Base-by-base conservation (phyloP, 2,888 invertebrate species). In the Gymnocheta viridis region DNA sequence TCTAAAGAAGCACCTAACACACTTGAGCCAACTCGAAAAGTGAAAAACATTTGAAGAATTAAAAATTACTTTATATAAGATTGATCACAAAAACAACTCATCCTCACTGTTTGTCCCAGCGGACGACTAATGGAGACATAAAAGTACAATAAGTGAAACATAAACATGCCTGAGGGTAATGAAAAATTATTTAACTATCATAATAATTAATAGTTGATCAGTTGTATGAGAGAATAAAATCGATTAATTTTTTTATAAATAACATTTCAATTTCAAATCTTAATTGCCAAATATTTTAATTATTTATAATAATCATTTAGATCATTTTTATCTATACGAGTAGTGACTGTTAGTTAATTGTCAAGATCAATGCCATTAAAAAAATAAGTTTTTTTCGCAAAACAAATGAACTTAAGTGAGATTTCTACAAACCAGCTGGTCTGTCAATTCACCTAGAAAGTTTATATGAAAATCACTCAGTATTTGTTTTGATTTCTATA, bases 261-360 rank as follows among this genome's bases (percentile, higher is more conserved):
- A 67, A 51, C 67, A 67, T 12, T 51, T 72, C 47, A 44, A 72
- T 41, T 44, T 47, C 1, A 58, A 47, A 58, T 70, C 24, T 47
- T 47, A 60, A 60, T 60, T 72, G 35, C 19, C 58, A 58, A 22
- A 35, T 47, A 22, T n/a, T 58, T 72, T 72, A 58, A 49, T 72
- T 72, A 47, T 32, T 72, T 72, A 47, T 32, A 58, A 32, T 9
- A 38, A 54, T 56, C 14, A 22, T 24, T 35, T 38, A n/a, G n/a
- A n/a, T n/a, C 5, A 27, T 27, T 69, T 10, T 19, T 41, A 35
- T 35, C 51, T 51, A 32, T 58, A 12, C 27, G n/a, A n/a, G n/a
- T n/a, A n/a, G n/a, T n/a, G n/a, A n/a, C n/a, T 29, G n/a, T 17
- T 47, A 22, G 47, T 49, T 22, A 32, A 14, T 32, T 66, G 14